Evolutionary conservation across 2,797 vertebrate species (phyloP).

Genomic region (Paramormyrops hopkinsi): DNA sequence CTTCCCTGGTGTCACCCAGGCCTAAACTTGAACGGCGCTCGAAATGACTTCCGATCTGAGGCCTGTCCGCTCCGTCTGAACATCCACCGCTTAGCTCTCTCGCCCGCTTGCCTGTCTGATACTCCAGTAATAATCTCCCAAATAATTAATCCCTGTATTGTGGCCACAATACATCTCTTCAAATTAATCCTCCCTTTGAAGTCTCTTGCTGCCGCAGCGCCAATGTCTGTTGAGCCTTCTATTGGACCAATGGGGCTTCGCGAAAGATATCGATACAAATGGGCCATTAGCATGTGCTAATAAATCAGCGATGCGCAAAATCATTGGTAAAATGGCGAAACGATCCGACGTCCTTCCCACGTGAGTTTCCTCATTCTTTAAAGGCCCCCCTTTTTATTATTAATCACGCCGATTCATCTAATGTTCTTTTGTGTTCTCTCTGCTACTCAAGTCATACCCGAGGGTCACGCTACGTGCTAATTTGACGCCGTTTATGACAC

Average conservation of each 20-base stretch:
- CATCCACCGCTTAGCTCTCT: not conserved
- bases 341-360: not conserved
- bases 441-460: not conserved
- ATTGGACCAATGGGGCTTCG: not conserved
- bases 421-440: not conserved
- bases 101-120: not conserved
- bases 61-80: not conserved
- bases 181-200: slow-evolving; percentile 36
- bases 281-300: not conserved
- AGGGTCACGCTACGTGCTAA: not conserved
- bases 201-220: slow-evolving; percentile 20
- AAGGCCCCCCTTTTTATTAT: not conserved
- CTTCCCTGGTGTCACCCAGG: not conserved
- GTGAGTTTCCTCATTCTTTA: not conserved
- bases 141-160: not conserved
- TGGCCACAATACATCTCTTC: not conserved
- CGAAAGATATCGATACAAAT: slow-evolving; percentile 5
- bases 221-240: slow-evolving; percentile 17
- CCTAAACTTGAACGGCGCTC: not conserved
- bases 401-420: not conserved
- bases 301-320: not conserved
- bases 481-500: not conserved
- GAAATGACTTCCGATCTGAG: not conserved
- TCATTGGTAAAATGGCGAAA: not conserved
- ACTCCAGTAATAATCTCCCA: not conserved